Conservation (phyloP, 2,888 invertebrate genomes). For the Helicoverpa assulta region DNA sequence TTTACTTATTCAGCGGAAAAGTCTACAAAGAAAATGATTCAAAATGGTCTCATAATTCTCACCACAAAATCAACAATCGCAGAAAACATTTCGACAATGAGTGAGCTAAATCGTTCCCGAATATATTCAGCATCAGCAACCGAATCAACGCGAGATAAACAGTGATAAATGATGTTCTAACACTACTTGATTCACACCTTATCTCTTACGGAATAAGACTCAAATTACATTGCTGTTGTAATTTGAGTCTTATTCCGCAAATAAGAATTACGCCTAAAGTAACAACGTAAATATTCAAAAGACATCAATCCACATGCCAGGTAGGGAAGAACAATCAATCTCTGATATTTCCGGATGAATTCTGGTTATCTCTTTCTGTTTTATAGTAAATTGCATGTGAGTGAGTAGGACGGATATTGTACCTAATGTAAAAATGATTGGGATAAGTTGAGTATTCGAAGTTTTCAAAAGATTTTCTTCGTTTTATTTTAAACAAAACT, state of each 20-base stretch:
- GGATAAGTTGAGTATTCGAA: slow-evolving; percentile 38
- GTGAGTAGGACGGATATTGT: slow-evolving; percentile 49
- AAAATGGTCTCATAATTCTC: slow-evolving; percentile 30
- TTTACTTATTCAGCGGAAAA: slow-evolving; percentile 26
- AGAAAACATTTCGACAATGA: slow-evolving; percentile 43
- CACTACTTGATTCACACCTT: slow-evolving; percentile 39
- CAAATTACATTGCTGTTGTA: slow-evolving; percentile 26
- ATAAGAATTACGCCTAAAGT: slow-evolving; percentile 56
- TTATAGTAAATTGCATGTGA: slow-evolving; percentile 22
- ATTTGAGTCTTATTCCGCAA: no score
- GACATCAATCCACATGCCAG: slow-evolving; percentile 70
- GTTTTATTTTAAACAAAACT: slow-evolving; percentile 20
- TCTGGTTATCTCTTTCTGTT: slow-evolving; percentile 57
- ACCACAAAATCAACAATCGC: slow-evolving; percentile 42
- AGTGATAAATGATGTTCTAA: slow-evolving; percentile 58
- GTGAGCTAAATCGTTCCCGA: slow-evolving; percentile 50
- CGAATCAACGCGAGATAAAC: slow-evolving; percentile 61
- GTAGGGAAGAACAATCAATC: slow-evolving; percentile 73
- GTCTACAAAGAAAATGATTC: slow-evolving; percentile 27
- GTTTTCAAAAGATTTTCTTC: slow-evolving; percentile 40
- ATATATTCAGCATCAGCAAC: slow-evolving; percentile 60
- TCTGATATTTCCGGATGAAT: slow-evolving; percentile 68
- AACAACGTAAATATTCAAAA: slow-evolving; percentile 68
- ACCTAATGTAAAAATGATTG: slow-evolving; percentile 66
- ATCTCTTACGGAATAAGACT: slow-evolving; percentile 13